Percentiles rank a stretch among this genome's conserved stretches.
phyloP scores from a whole-genome alignment of 2,888 invertebrate genomes.

The Cantharis rufa region DNA sequence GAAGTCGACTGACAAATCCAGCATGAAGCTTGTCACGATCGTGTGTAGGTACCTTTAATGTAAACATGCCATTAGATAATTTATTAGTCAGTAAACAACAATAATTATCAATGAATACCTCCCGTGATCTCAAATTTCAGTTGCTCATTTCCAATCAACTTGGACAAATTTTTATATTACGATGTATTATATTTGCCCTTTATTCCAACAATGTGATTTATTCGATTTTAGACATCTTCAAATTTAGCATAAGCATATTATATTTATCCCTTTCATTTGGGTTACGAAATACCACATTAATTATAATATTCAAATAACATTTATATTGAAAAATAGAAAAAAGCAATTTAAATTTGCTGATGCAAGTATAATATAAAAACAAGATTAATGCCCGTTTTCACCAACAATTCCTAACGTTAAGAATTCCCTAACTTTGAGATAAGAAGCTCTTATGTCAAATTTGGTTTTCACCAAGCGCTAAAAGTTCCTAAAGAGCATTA shows the following conservation, averaged over 20 bases:
- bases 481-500: too few relatives aligned
- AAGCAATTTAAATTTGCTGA: not conserved
- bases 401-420: too few relatives aligned
- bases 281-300: not conserved
- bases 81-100: not conserved
- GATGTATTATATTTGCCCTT: not conserved
- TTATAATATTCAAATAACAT: too few relatives aligned
- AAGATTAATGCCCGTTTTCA: too few relatives aligned
- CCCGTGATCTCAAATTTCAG: not conserved
- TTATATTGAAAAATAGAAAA: not conserved
- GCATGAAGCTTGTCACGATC: too few relatives aligned
- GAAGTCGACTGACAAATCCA: too few relatives aligned
- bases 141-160: not conserved
- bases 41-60: not conserved
- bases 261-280: not conserved
- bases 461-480: too few relatives aligned
- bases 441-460: too few relatives aligned
- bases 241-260: not conserved
- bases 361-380: not conserved
- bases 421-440: too few relatives aligned
- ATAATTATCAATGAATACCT: not conserved
- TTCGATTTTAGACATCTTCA: not conserved
- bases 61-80: not conserved
- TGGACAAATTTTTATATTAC: not conserved
- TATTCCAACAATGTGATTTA: not conserved